Base-by-base conservation (phyloP, 2,797 vertebrate species). In the Eutrigla gurnardus region DNA sequence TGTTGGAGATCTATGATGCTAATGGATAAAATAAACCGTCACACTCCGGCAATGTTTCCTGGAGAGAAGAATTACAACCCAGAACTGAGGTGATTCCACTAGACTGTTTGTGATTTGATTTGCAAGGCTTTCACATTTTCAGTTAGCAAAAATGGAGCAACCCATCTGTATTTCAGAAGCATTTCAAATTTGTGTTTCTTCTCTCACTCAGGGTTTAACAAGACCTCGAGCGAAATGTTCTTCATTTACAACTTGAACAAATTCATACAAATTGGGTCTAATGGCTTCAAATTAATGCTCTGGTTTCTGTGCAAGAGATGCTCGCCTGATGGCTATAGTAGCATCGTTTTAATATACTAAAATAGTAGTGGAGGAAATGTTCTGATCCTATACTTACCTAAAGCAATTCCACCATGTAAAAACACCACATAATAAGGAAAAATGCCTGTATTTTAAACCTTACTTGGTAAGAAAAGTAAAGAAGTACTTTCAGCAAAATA, bases 191-290 rank as follows among this genome's bases (percentile, higher is more conserved):
- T 32, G 57, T 63, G 73, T 71, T 85, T 73, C 63, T 37, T 77
- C 79, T 69, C 70, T 84, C 74, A 65, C 68, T 88, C 47, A 36
- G 85, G 52, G 39, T 81, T 78, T 76, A 86, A 87, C 78, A 75
- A 86, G 86, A 88, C 81, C 82, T 89, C 75, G 45, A 86, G 81
- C 70, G 4, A 85, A 88, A 88, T 78, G 61, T 86, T 87, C 85
- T 84, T 87, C 66, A 87, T 87, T 91, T 90, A 71, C 75, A 81
- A 76, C 81, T 83, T 68, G 69, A 86, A 86, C 86, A 88, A 88
- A 91, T 88, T 88, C 68, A 80, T 57, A 86, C 86, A 91, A 88
- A 90, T 88, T 89, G 82, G 72, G 68, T 78, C 67, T 89, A 81
- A 91, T 90, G 62, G 40, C 82, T 81, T 77, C 62, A 89, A 83